Evolutionary conservation across 2,888 invertebrate species (phyloP).

Genomic region (Rhingia campestris): DNA sequence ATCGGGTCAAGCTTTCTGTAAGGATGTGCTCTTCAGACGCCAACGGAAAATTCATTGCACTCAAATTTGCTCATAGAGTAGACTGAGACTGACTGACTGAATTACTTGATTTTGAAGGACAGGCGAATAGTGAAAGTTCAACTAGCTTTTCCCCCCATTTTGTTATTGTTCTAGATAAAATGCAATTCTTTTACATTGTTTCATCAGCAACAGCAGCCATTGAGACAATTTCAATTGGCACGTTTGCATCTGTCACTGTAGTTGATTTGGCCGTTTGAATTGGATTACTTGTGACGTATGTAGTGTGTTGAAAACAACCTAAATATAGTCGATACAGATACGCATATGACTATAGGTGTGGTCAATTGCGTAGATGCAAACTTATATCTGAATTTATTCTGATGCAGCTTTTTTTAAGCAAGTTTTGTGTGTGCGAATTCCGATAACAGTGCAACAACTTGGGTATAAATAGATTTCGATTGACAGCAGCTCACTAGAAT

Average conservation of each 20-base stretch:
- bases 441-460: not conserved
- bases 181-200: slow-evolving; percentile 32
- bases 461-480: slow-evolving; percentile 16
- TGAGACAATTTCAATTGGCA: slow-evolving; percentile 15
- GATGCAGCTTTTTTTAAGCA: not conserved
- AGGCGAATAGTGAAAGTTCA: slow-evolving; percentile 8
- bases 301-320: slow-evolving; percentile 9
- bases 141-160: not conserved
- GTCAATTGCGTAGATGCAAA: slow-evolving; percentile 24
- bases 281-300: slow-evolving; percentile 31
- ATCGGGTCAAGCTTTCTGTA: slow-evolving; percentile 15
- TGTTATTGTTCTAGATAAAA: not conserved
- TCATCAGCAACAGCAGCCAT: slow-evolving; percentile 44
- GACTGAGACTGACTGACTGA: not conserved
- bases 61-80: not conserved
- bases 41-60: not conserved
- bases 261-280: slow-evolving; percentile 4
- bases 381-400: slow-evolving; percentile 1
- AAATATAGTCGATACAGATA: not conserved
- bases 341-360: slow-evolving; percentile 16
- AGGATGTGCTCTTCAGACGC: not conserved
- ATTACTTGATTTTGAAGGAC: slow-evolving; percentile 1
- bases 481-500: slow-evolving; percentile 14
- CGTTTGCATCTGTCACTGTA: slow-evolving; percentile 18
- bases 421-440: not conserved